A percentile compares a stretch with the other conserved stretches of the same genome.
These are phyloP conservation scores for Dicaeum eximium DNA, from an alignment of 2,113 vertebrate species.

Conservation along the genomic window DNA sequence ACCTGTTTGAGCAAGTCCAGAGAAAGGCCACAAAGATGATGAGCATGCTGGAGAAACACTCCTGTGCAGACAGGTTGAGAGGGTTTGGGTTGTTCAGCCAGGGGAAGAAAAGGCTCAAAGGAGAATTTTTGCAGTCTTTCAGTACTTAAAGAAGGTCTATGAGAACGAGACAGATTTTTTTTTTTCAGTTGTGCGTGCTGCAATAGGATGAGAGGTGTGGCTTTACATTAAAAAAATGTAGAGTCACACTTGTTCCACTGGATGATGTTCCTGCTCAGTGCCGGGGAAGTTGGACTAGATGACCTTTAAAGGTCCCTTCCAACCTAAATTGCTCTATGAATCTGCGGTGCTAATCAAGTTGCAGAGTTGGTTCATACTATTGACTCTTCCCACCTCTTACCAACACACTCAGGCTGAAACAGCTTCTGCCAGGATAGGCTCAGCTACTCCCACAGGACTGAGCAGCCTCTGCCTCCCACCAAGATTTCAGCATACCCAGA, in stretches of 20 bases:
- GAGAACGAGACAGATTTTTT: not conserved
- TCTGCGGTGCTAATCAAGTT: not conserved
- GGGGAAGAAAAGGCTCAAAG: not conserved
- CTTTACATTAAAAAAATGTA: not conserved
- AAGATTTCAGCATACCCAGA: not conserved
- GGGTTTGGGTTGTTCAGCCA: not conserved
- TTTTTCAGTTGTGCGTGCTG: not conserved
- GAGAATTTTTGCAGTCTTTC: not conserved
- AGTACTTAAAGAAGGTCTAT: not conserved
- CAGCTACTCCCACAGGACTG: not conserved
- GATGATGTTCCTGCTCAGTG: not conserved
- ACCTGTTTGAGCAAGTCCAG: not conserved
- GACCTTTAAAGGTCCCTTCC: not conserved
- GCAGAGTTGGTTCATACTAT: not conserved
- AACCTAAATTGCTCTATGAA: not conserved
- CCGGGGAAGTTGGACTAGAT: not conserved
- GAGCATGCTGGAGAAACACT: not conserved
- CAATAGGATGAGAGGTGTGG: fast-evolving
- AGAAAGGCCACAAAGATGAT: not conserved
- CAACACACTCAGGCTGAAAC: not conserved
- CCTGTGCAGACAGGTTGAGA: not conserved
- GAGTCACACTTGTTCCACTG: not conserved
- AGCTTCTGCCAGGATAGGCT: not conserved
- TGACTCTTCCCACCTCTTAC: not conserved
- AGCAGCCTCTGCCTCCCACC: not conserved